Evolutionary conservation across 2,113 vertebrate genomes (phyloP), one percentile per base, ranked within the genome.

Genomic region (Gymnarchus niloticus): DNA sequence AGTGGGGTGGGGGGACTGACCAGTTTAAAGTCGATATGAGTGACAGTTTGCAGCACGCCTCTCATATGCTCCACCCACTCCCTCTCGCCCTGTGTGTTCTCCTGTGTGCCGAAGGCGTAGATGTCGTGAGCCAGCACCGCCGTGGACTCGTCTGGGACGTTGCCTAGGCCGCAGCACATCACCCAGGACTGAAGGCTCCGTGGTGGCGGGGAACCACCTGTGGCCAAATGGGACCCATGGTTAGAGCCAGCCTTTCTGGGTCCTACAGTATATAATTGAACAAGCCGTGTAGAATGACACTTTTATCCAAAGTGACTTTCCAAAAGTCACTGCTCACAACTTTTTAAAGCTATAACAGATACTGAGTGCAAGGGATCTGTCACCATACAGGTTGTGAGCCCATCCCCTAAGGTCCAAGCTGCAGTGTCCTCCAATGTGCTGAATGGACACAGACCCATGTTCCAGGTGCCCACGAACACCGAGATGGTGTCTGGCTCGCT

Each of bases 31-130:
- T 97, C 93, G 1, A 95, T 92, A 81, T 94, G 93, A 85, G 95
- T 95, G 78, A 93, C 90, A 84, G 89, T 93, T 87, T 93, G 94
- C 48, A 97, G 93, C 0, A 95, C 94, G 2, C 92, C 90, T 3
- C 92, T 91, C 84, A 97, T 91, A 77, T 96, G 94, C 81, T 97
- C 96, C 0, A 92, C 93, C 96, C 96, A 97, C 86, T 97, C 96
- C n/a, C 89, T 94, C 87, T 97, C 96, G 0, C 96, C 95, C 88
- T 97, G 94, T 6, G 96, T 93, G 89, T 96, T 97, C 92, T 97
- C 96, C 91, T 97, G 96, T 59, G 96, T 97, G 73, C 96, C 96
- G 0, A 97, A 57, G 1, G 95, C 95, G 0, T 97, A 97, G 85
- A 97, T 91, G 89, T 97, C 96, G 2, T 96, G 94, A 25, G 96